Percentiles rank a stretch among this genome's conserved stretches.
These are phyloP conservation scores for Galagoides demidoff DNA, from an alignment of 2,797 vertebrate genomes.

Conservation along the genomic window DNA sequence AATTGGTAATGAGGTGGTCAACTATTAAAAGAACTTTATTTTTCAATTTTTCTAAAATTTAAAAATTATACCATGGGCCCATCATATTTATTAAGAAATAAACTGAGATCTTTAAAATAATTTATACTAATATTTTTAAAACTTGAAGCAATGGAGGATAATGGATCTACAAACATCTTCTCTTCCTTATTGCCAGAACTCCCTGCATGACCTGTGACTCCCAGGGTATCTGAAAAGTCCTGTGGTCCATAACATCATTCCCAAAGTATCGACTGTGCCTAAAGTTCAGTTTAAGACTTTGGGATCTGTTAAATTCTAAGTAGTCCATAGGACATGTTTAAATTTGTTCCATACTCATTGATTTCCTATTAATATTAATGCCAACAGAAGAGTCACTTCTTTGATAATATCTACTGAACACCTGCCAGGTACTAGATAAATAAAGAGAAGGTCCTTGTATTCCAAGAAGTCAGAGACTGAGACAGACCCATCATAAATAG, in stretches of 20 bases:
- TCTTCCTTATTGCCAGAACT: background rate
- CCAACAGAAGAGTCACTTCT: background rate
- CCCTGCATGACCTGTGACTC: too few relatives aligned
- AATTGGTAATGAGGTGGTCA: background rate
- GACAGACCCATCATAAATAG: background rate
- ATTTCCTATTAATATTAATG: background rate
- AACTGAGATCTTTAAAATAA: background rate
- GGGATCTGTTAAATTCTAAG: background rate
- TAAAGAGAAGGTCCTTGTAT: background rate
- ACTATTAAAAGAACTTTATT: background rate
- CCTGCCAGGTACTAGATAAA: background rate
- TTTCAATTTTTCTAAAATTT: background rate
- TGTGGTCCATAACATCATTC: accelerated
- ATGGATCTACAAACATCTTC: background rate
- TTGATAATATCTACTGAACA: background rate
- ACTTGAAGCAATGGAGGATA: background rate
- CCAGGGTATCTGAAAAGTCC: background rate
- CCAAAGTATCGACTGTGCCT: background rate
- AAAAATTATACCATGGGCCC: background rate
- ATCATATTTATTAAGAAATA: background rate
- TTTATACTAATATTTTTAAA: background rate
- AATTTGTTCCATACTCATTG: background rate
- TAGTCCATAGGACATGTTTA: background rate
- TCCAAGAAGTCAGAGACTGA: background rate
- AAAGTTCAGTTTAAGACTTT: background rate